Percentiles rank a stretch among this genome's conserved stretches.
Evolutionary conservation across 2,113 vertebrate species (phyloP).

Genomic region (Heterotilapia buettikoferi): DNA sequence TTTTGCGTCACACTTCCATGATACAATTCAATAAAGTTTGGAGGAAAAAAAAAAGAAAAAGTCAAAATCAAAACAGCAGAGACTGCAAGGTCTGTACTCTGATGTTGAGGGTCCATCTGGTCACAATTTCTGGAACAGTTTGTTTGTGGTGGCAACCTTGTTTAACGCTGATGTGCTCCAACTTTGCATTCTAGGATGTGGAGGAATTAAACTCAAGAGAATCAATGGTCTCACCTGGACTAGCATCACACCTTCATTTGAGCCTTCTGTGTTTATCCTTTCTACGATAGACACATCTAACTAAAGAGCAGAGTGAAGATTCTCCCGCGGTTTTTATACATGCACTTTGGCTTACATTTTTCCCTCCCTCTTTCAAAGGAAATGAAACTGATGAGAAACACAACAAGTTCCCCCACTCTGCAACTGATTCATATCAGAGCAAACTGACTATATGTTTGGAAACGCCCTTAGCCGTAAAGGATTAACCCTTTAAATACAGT

Average conservation of each 20-base stretch:
- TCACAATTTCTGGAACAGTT: neutral
- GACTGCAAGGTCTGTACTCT: neutral
- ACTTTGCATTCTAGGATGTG: neutral
- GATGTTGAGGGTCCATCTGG: neutral
- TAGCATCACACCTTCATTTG: neutral
- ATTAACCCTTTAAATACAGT: neutral
- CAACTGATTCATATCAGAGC: neutral
- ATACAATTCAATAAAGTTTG: neutral
- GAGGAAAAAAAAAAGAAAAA: fast-evolving
- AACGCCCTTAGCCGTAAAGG: neutral
- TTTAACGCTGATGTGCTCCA: neutral
- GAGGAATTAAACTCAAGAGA: neutral
- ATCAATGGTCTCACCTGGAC: neutral
- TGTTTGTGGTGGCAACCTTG: neutral
- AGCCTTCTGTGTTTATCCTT: neutral
- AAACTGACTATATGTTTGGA: neutral
- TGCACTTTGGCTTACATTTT: neutral
- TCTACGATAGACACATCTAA: neutral
- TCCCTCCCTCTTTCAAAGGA: neutral
- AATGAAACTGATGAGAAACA: neutral
- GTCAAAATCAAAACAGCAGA: neutral
- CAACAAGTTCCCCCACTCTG: neutral
- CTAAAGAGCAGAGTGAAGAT: neutral
- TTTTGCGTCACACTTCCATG: neutral
- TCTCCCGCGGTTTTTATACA: neutral